Percentiles rank a stretch among this genome's conserved stretches.
phyloP scores from a whole-genome alignment of 1,140 invertebrate genomes.

The Diachasma alloeum region DNA sequence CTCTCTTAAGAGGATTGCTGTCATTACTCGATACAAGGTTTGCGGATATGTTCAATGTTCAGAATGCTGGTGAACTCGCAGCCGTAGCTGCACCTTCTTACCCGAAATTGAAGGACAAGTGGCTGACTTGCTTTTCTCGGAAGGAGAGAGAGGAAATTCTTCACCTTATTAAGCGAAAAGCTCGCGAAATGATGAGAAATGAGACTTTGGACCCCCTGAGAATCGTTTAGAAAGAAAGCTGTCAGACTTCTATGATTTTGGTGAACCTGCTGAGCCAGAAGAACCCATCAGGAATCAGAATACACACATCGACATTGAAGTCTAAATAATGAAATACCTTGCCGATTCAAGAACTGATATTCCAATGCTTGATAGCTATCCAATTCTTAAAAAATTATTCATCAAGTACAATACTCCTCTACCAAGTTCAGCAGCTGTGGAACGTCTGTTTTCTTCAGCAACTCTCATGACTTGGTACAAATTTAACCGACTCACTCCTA shows the following conservation, averaged over 20 bases:
- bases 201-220: not conserved
- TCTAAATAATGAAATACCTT: constrained; percentile 16
- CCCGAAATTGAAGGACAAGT: constrained; percentile 34
- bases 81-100: constrained; percentile 30
- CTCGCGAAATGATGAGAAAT: not conserved
- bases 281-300: not conserved
- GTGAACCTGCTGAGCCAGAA: not conserved
- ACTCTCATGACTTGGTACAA: constrained; percentile 26
- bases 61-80: constrained; percentile 14
- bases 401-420: constrained; percentile 31
- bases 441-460: constrained; percentile 30
- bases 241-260: constrained; percentile 5
- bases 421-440: constrained; percentile 31
- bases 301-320: not conserved
- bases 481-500: constrained; percentile 24
- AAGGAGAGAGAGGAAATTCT: constrained; percentile 13
- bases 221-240: not conserved
- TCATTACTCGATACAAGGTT: constrained; percentile 22
- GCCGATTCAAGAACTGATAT: not conserved
- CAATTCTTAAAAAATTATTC: constrained; percentile 23
- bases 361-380: constrained; percentile 26
- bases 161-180: not conserved
- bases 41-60: constrained; percentile 20
- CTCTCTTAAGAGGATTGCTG: constrained; percentile 11
- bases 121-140: constrained; percentile 15